These are phyloP conservation scores for Mustela nigripes DNA, from an alignment of 2,113 vertebrate species.

Conservation along the genomic window DNA sequence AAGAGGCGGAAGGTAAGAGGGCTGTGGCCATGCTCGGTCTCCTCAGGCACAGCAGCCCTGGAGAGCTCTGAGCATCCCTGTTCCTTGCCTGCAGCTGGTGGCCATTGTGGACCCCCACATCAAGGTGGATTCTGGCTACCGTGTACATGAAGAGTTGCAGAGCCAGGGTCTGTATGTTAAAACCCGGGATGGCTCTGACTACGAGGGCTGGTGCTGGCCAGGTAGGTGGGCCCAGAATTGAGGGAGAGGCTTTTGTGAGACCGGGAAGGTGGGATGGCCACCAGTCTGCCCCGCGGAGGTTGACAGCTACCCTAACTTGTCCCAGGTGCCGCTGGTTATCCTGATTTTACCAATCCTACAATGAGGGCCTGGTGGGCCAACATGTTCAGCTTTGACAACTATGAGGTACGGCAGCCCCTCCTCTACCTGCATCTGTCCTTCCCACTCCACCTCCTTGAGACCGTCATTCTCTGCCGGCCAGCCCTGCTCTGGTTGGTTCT, in stretches of 20 bases:
- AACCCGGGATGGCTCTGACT: conserved; percentile 94
- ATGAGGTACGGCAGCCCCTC: conserved; percentile 87
- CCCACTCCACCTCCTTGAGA: background rate
- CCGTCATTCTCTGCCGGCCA: background rate
- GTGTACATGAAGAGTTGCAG: conserved; percentile 92
- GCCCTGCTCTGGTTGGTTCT: background rate
- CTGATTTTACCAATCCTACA: conserved; percentile 92
- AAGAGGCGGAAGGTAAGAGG: conserved; percentile 92
- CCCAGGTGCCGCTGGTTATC: conserved; percentile 93
- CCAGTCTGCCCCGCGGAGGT: too few species aligned
- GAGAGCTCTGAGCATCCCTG: background rate
- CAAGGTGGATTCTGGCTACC: conserved; percentile 94
- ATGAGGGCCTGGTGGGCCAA: conserved; percentile 95
- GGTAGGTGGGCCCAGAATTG: conserved; percentile 84
- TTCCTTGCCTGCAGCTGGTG: conserved; percentile 90
- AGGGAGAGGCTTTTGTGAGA: accelerated
- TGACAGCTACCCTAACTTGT: background rate
- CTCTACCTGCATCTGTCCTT: background rate
- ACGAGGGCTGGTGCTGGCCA: conserved; percentile 98
- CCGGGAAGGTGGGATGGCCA: background rate
- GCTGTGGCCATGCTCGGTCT: background rate
- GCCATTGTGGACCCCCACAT: conserved; percentile 97
- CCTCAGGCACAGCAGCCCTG: too few species aligned
- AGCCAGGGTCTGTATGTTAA: conserved; percentile 92
- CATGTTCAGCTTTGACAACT: conserved; percentile 94